Conservation (phyloP, 2,888 invertebrate species). For the Cetonia aurata region DNA sequence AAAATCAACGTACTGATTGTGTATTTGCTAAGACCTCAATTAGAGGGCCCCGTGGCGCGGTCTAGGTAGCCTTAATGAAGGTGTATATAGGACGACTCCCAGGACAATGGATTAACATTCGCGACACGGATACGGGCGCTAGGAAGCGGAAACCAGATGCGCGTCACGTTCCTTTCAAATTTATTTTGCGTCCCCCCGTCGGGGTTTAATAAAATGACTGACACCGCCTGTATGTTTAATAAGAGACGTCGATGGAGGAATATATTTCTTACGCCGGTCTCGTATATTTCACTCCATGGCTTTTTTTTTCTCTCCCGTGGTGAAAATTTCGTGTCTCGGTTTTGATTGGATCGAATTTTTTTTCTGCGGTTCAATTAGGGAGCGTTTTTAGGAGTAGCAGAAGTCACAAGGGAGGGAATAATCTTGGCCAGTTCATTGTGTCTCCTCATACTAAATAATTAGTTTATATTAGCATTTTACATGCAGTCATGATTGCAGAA, state of each 20-base stretch:
- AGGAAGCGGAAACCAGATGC: constrained; percentile 33
- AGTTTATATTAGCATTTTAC: too few relatives aligned
- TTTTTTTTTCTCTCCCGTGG: neutral
- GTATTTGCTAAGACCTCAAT: constrained; percentile 53
- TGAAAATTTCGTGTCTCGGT: constrained; percentile 9
- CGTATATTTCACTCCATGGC: neutral
- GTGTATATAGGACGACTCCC: constrained; percentile 47
- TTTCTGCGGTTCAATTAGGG: neutral
- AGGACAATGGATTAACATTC: constrained; percentile 48
- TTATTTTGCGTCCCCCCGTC: constrained; percentile 36
- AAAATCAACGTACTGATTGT: constrained; percentile 52
- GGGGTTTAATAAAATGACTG: constrained; percentile 47
- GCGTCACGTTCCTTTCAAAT: constrained; percentile 38
- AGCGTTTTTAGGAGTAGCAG: neutral
- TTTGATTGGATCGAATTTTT: constrained; percentile 16
- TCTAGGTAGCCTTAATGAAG: constrained; percentile 50
- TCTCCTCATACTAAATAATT: neutral
- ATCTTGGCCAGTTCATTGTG: neutral
- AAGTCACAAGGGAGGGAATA: neutral
- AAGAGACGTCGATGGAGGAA: constrained; percentile 34
- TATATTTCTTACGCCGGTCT: constrained; percentile 22
- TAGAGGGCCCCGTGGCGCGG: constrained; percentile 51
- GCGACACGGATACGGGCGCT: constrained; percentile 38
- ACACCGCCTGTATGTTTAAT: constrained; percentile 44
- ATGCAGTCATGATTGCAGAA: too few relatives aligned